Conservation (phyloP, 2,888 invertebrate genomes). For the Gymnosoma rotundatum region DNA sequence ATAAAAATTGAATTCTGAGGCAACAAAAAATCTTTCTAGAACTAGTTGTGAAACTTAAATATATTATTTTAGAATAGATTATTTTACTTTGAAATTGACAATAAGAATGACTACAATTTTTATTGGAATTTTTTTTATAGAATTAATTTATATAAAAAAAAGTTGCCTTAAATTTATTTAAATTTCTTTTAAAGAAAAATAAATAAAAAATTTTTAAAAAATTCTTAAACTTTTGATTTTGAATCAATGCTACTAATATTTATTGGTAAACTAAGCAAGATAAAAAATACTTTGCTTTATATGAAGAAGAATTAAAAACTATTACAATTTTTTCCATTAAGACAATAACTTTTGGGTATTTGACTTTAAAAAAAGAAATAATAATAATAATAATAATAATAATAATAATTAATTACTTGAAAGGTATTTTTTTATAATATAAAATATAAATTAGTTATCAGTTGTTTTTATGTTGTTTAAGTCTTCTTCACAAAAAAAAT, state of each 20-base stretch:
- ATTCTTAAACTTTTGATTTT: slow-evolving; percentile 12
- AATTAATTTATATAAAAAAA: background rate
- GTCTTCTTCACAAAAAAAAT: background rate
- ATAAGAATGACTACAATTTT: too few species aligned
- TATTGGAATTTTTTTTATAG: too few species aligned
- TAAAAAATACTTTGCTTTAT: slow-evolving; percentile 25
- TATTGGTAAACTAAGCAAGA: slow-evolving; percentile 1
- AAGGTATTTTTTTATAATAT: background rate
- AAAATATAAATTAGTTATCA: background rate
- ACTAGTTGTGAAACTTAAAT: too few species aligned
- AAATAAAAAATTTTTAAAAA: slow-evolving; percentile 5
- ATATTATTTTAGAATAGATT: too few species aligned
- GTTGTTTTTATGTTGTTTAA: background rate
- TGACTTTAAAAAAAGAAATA: background rate
- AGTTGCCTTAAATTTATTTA: slow-evolving; percentile 17
- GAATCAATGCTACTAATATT: slow-evolving; percentile 20
- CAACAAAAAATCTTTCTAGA: too few species aligned
- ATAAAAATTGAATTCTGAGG: too few species aligned
- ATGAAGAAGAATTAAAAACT: background rate
- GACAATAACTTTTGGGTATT: slow-evolving; percentile 16
- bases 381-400: background rate
- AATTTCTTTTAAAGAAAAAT: slow-evolving; percentile 27
- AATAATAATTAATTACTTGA: background rate
- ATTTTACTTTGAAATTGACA: background rate
- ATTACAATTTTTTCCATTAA: background rate